Evolutionary conservation across 2,888 invertebrate genomes (phyloP), one percentile per base, ranked within the genome.

Genomic region (Silvanus unidentatus): DNA sequence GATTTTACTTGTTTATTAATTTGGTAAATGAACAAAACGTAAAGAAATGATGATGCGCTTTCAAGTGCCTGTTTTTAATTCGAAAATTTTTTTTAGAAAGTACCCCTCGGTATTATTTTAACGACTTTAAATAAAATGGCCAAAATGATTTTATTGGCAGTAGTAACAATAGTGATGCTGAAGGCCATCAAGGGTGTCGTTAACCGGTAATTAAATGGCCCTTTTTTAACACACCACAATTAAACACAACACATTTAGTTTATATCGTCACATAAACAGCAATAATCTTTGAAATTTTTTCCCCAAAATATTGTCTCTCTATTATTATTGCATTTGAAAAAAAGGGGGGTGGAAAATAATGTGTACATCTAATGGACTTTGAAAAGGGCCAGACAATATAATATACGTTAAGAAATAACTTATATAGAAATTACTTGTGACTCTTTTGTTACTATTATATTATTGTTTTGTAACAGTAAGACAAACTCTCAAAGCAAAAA

Each of bases 141-240:
- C 58, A 63, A 22, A 65, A 69, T 69, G 67, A 66, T 65, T 69
- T 69, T 69, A 69, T 67, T 67, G 66, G 60, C 59, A 60, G 62
- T 63, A 60, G 59, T 62, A 62, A 62, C 59, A 62, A 64, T 64
- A 49, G 61, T 55, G 54, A 55, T n/a, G n/a, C n/a, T 12, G 3
- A 54, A 48, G 50, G 58, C 59, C 64, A 58, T 60, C 65, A 51
- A 54, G 68, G 66, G 70, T 66, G 66, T 63, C 66, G 68, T 70
- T 68, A 69, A 66, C 64, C 65, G 66, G 65, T 68, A 68, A 69
- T 69, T 68, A 70, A 70, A 68, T 65, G 65, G 66, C 57, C 59
- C 62, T 54, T 65, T 65, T 63, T 66, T 64, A 57, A 8, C 22
- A 22, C 22, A 22, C 22, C 22, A 22, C 22, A 22, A 22, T 22